A percentile compares a stretch with the other conserved stretches of the same genome.
Conservation (phyloP, 1,140 invertebrate genomes). For the Zaprionus davidi region DNA sequence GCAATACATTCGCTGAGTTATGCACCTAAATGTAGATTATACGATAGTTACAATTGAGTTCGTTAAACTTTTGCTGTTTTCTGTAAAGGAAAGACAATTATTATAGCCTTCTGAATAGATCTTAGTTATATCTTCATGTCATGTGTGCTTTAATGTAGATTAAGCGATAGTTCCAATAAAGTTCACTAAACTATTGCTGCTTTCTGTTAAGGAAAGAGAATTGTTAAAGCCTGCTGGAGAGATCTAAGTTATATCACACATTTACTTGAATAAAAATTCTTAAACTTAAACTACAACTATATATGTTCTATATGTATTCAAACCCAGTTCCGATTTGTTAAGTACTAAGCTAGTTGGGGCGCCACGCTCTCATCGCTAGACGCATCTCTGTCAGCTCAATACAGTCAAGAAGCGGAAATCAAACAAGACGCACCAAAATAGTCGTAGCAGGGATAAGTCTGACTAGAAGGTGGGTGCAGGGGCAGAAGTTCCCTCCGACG, state of each 20-base stretch:
- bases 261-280: too few relatives aligned
- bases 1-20: not conserved
- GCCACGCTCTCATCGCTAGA: not conserved
- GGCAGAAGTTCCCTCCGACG: not conserved
- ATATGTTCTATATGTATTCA: not conserved
- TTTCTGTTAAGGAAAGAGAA: too few relatives aligned
- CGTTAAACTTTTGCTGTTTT: too few relatives aligned
- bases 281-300: not conserved
- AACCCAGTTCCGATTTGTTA: not conserved
- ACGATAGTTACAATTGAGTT: not conserved
- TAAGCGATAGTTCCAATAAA: too few relatives aligned
- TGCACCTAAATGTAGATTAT: not conserved
- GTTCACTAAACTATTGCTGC: too few relatives aligned
- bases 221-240: too few relatives aligned
- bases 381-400: not conserved
- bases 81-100: too few relatives aligned
- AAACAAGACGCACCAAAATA: slow-evolving; percentile 64
- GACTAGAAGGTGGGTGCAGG: not conserved
- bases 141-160: too few relatives aligned
- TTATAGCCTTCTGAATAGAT: too few relatives aligned
- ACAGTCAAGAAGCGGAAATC: slow-evolving; percentile 71
- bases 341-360: accelerated
- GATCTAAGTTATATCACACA: too few relatives aligned
- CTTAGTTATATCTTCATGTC: too few relatives aligned
- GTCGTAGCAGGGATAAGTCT: slow-evolving; percentile 19